Base-by-base conservation (phyloP, 2,888 invertebrate genomes). In the Eristalis pertinax region DNA sequence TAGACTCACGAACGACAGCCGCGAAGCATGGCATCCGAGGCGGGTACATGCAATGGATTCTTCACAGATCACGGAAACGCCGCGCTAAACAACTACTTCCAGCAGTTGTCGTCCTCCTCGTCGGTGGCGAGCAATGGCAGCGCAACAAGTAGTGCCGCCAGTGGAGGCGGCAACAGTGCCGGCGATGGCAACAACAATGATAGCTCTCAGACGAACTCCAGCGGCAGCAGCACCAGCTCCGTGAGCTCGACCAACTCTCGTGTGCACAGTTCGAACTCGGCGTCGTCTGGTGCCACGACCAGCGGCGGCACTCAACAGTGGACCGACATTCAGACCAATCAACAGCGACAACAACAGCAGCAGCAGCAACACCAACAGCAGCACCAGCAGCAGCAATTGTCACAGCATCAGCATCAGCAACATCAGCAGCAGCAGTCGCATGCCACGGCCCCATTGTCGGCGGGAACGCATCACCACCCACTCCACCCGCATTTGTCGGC, bases 21-120 rank as follows among this genome's bases (percentile, higher is more conserved):
- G 70, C 24, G n/a, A n/a, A 84, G 75, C 68, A 90, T 90, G 90
- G 79, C 88, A 22, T 85, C 89, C 50, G 90, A 90, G 29, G 77
- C 90, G 68, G 74, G 84, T 15, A 89, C 92, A n/a, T 92, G 92
- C 84, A 90, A 89, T 83, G 91, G 91, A 74, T 93, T 92, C 90
- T 93, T 91, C 77, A 91, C 91, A 89, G 92, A 93, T 86, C 92
- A 92, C 68, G 90, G 91, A 19, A 92, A 89, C 86, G 89, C 90
- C 13, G 90, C 90, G 24, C 58, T 93, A 70, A 91, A 91, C 88
- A 92, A 91, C 82, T 91, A 87, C 79, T 87, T 87, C 43, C 83
- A 92, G 8, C 91, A 90, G 26, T 90, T 91, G 32, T 90, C 90
- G 2, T 90, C 91, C 0, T 91, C 90, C 5, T 90, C 90, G 0